Evolutionary conservation across 1,140 invertebrate genomes (phyloP), one percentile per base, ranked within the genome.

Genomic region (Bombus haemorrhoidalis): DNA sequence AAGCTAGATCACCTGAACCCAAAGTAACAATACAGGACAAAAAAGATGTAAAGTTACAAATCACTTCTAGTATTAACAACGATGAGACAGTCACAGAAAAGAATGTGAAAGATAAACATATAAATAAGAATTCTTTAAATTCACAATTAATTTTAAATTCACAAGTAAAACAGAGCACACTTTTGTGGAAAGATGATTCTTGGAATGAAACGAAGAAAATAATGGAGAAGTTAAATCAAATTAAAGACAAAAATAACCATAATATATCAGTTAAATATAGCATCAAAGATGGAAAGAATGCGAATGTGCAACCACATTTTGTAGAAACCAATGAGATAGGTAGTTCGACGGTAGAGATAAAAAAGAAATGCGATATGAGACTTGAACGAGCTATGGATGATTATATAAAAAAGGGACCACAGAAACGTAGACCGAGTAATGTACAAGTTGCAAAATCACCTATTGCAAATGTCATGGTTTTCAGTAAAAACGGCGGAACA

Each of bases 141-240:
- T 64, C 28, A 57, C 53, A 25, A 22, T 57, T 57, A 57, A 57
- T 22, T 77, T 37, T 39, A 28, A 34, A 66, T 71, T 57, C 47
- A 18, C 41, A 75, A 32, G 15, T 12, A 5, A 90, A 80, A 72
- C 43, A 64, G 2, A 82, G 22, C 22, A 22, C 59, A 22, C 28
- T 87, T 37, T 89, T 81, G 0, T 95, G 94, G 94, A 87, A 87
- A 39, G 92, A 94, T 43, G 93, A 94, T 83, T 93, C 93, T 12
- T 94, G 94, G 94, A 92, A 93, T 59, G 82, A 89, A 64, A 34
- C 76, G 4, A 83, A 75, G 28, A 66, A 71, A 32, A 3, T 86
- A 41, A 41, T 57, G 9, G 86, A 90, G 9, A 91, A 90, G 18
- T 78, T 89, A 28, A 76, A 73, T 39, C 12, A 79, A 64, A 68